Conservation (phyloP, 2,113 vertebrate species). For the Neomonachus schauinslandi region DNA sequence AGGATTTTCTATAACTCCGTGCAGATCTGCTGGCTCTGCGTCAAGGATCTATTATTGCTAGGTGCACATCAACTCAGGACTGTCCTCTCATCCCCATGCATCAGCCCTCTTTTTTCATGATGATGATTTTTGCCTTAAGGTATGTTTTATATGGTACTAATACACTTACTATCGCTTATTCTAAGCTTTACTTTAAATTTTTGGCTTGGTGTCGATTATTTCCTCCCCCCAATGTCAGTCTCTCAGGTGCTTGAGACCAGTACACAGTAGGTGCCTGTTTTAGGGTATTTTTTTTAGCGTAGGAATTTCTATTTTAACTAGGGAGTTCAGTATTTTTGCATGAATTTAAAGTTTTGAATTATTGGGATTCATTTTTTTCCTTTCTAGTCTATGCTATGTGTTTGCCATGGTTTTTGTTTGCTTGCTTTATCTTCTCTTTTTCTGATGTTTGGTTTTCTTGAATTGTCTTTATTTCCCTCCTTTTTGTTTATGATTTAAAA, state of each 20-base stretch:
- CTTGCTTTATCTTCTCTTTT: neutral
- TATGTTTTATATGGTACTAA: no score
- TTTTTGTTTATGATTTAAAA: neutral
- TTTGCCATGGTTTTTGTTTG: neutral
- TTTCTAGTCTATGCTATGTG: accelerated
- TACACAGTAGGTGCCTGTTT: accelerated
- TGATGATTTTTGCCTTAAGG: neutral
- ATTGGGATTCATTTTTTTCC: accelerated
- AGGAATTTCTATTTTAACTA: no score
- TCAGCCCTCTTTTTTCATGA: neutral
- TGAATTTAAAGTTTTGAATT: neutral
- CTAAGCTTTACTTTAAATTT: neutral
- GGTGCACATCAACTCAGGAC: accelerated
- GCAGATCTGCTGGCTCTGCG: accelerated
- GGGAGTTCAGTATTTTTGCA: accelerated
- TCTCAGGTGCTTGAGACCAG: accelerated
- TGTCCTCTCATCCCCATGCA: accelerated
- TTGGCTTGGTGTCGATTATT: accelerated
- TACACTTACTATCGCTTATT: neutral
- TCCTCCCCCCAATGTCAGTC: accelerated
- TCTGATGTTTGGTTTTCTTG: neutral
- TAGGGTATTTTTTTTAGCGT: accelerated
- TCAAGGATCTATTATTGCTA: accelerated
- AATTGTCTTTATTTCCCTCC: neutral
- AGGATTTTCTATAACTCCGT: neutral